phyloP scores from a whole-genome alignment of 30 jellyfish, hydroid and myxozoan genomes.

The Pelagia noctiluca region DNA sequence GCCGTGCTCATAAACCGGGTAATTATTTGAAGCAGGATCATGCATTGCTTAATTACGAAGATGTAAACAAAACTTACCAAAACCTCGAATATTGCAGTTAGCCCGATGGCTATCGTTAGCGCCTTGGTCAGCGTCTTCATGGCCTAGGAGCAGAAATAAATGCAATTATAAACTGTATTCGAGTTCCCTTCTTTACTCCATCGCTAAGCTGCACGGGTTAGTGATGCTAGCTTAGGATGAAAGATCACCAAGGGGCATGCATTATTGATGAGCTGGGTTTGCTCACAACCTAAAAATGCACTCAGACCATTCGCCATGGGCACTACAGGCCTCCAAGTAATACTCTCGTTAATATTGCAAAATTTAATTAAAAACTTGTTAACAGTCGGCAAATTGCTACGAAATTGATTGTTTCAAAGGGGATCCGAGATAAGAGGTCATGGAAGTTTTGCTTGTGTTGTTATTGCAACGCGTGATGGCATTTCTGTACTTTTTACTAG shows the following conservation, averaged over 20 bases:
- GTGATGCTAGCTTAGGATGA: conserved; percentile 14
- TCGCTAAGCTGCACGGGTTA: conserved; percentile 21
- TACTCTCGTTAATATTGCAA: no score
- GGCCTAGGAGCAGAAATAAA: conserved; percentile 64
- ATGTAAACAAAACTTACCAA: conserved; percentile 76
- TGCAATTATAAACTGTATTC: neutral
- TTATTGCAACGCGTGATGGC: no score
- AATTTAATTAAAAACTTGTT: no score
- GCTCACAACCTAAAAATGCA: conserved; percentile 82
- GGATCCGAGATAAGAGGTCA: no score
- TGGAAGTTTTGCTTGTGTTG: no score
- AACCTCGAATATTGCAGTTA: conserved; percentile 65
- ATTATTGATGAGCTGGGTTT: conserved; percentile 82
- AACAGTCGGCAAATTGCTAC: no score
- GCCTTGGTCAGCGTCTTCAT: conserved; percentile 89
- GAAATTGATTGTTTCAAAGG: no score
- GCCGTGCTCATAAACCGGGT: no score
- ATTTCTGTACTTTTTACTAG: no score
- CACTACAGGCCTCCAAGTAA: no score
- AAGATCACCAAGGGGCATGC: conserved; percentile 79
- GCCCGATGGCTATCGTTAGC: conserved; percentile 89
- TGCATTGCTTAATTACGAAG: neutral
- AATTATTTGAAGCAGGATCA: no score
- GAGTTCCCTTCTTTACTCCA: conserved; percentile 1
- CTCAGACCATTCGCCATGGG: neutral